Evolutionary conservation across 2,888 invertebrate species (phyloP), one percentile per base, ranked within the genome.

Genomic region (Acanthococcus lagerstroemiae): DNA sequence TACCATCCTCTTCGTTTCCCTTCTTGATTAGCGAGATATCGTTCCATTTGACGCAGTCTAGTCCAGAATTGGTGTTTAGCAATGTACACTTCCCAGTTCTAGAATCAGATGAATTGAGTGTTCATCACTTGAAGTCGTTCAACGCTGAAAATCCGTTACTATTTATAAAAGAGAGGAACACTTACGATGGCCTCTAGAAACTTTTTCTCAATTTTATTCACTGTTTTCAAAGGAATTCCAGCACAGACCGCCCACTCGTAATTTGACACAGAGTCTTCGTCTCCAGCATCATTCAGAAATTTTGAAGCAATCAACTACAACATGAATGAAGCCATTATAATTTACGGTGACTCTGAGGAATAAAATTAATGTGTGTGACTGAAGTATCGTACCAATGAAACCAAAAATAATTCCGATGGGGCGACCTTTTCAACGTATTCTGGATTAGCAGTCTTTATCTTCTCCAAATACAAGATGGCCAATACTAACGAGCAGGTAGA

Each of bases 381-480:
- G n/a, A n/a, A n/a, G n/a, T n/a, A n/a, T n/a, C 95, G 78, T 78
- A 94, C 95, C 84, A 96, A 80, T 67, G 96, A 93, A 69, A 96
- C 89, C 67, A 97, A 83, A 78, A 96, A 96, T 67, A 97, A 83
- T 76, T 96, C 94, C 27, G 91, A 88, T 26, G 96, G 94, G 27
- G 89, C 85, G 57, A 92, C 85, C 72, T 83, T 80, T 71, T 86
- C 83, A 69, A 95, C 81, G 77, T 94, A 95, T 71, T 87, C 85
- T 0, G 90, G 87, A 79, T 92, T 89, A 72, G 82, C 81, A 68
- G 81, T 80, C 75, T 88, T 86, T 65, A 97, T 82, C 70, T 95
- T 83, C 78, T 96, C 95, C 72, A 96, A 81, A 78, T 97, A 97
- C 52, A 96, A 82, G 74, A 97, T 80, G 26, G 96, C 95, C 73